These are phyloP conservation scores for Acleris holmiana DNA, from an alignment of 2,888 invertebrate genomes.

Conservation along the genomic window DNA sequence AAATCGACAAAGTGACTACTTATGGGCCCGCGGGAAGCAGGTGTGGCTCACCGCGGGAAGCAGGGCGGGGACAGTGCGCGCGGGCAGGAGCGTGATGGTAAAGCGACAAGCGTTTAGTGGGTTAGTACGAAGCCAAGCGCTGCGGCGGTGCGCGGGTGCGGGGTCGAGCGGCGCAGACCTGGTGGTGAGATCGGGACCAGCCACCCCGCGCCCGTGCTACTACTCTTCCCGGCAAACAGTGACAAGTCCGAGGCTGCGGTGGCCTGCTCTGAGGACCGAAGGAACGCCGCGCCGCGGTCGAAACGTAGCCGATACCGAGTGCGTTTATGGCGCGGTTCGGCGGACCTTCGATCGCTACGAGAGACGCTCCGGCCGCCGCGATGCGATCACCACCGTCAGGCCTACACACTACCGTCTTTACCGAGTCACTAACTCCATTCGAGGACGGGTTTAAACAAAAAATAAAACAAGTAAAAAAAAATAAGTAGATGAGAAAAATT, in stretches of 20 bases:
- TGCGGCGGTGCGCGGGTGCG: constrained; percentile 62
- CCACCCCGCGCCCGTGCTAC: constrained; percentile 56
- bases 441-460: constrained; percentile 73
- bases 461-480: constrained; percentile 54
- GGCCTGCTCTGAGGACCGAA: constrained; percentile 31
- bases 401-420: constrained; percentile 81
- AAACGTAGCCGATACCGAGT: not conserved
- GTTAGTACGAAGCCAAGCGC: constrained; percentile 68
- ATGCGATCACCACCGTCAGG: constrained; percentile 76
- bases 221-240: constrained; percentile 53
- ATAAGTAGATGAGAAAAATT: constrained; percentile 64
- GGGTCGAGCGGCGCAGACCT: constrained; percentile 44
- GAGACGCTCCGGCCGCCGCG: constrained; percentile 58
- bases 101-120: constrained; percentile 65
- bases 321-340: not conserved
- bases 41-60: too few species aligned
- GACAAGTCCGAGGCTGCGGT: constrained; percentile 40
- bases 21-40: not conserved
- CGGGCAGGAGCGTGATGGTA: constrained; percentile 46
- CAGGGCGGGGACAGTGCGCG: constrained; percentile 16
- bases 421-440: constrained; percentile 81
- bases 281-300: constrained; percentile 14
- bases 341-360: constrained; percentile 23
- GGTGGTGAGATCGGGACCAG: constrained; percentile 70
- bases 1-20: not conserved